phyloP scores from a whole-genome alignment of 2,888 invertebrate species.

The Acrocyrtus sp. region DNA sequence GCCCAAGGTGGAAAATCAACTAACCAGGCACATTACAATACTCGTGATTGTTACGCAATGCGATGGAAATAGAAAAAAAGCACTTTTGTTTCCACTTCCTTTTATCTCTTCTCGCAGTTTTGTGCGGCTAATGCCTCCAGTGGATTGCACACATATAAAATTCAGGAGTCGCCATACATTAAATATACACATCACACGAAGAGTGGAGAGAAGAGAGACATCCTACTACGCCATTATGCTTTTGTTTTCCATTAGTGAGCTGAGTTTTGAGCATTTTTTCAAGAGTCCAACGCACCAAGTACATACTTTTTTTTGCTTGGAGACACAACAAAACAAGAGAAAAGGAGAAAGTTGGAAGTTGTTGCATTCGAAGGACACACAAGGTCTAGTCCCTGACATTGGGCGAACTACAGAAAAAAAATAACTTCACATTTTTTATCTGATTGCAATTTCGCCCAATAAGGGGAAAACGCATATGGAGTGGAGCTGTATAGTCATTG shows the following conservation, averaged over 20 bases:
- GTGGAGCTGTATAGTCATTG: no score
- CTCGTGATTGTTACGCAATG: conserved; percentile 40
- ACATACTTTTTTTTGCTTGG: no score
- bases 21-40: conserved; percentile 6
- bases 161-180: conserved; percentile 31
- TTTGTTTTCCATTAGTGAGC: no score
- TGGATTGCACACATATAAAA: conserved; percentile 44
- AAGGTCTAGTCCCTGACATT: no score
- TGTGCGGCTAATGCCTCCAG: conserved; percentile 17
- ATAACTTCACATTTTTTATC: no score
- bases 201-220: neutral
- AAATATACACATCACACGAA: neutral
- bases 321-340: conserved; percentile 1
- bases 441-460: no score
- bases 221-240: no score
- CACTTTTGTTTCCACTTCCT: conserved; percentile 20
- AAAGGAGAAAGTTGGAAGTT: conserved; percentile 18
- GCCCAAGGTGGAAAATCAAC: neutral
- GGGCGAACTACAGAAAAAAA: no score
- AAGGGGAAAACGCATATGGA: no score
- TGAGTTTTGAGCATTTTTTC: no score
- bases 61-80: conserved; percentile 14
- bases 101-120: conserved; percentile 7
- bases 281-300: no score
- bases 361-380: no score